Evolutionary conservation across 2,797 vertebrate species (phyloP).

Genomic region (Tangara arthus): DNA sequence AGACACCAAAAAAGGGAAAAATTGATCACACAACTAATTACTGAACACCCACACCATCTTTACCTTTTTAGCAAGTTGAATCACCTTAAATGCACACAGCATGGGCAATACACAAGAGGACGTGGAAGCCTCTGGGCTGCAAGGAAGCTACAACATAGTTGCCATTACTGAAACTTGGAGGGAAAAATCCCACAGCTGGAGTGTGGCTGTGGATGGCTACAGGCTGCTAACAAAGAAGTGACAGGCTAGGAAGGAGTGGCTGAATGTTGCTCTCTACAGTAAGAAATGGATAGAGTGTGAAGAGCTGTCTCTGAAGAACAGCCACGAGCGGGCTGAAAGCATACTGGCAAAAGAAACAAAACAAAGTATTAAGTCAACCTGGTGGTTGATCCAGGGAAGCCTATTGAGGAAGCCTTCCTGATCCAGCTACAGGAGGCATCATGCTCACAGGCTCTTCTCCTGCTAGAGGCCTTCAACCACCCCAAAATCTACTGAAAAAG

Average conservation of each 20-base stretch:
- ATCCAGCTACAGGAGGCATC: background rate
- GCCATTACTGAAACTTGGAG: background rate
- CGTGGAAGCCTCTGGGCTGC: background rate
- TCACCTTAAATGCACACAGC: background rate
- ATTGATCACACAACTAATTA: accelerated
- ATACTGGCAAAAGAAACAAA: background rate
- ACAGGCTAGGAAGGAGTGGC: background rate
- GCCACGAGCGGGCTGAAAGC: background rate
- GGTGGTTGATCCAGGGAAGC: background rate
- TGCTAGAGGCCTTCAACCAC: background rate
- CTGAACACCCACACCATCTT: background rate
- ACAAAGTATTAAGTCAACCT: background rate
- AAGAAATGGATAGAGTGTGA: background rate
- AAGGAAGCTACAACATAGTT: background rate
- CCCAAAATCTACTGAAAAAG: background rate
- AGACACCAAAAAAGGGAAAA: accelerated
- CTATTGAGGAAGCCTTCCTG: background rate
- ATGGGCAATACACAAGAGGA: background rate
- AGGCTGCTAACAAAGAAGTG: background rate
- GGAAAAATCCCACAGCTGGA: background rate
- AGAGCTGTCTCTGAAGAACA: background rate
- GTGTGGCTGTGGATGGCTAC: background rate
- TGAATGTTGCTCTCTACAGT: background rate
- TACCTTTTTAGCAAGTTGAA: background rate
- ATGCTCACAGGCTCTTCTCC: background rate